These are phyloP conservation scores for Scaptodrosophila lebanonensis DNA, from an alignment of 1,140 invertebrate genomes.

Conservation along the genomic window DNA sequence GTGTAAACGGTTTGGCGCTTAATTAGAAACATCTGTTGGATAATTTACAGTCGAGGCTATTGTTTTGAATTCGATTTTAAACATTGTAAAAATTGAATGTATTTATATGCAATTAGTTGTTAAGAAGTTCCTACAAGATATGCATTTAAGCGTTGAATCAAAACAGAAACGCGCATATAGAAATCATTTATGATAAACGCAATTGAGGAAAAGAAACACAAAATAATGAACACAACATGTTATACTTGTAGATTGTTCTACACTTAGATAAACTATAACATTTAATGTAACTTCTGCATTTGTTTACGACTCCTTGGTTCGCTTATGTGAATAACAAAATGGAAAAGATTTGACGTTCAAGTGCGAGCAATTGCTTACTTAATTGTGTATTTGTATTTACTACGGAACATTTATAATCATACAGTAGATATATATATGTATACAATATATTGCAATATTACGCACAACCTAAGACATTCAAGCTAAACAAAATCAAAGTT, in stretches of 20 bases:
- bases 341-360: too few relatives aligned
- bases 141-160: constrained; percentile 36
- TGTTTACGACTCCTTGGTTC: constrained; percentile 27
- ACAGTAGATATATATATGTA: constrained; percentile 7
- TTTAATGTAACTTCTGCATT: constrained; percentile 49
- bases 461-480: constrained; percentile 28
- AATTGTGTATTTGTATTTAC: too few relatives aligned
- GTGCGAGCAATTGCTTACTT: too few relatives aligned
- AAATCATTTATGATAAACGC: constrained; percentile 15
- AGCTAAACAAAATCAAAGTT: constrained; percentile 19
- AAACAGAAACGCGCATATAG: constrained; percentile 15
- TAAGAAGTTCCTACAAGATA: constrained; percentile 58
- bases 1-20: too few relatives aligned
- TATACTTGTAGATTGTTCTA: constrained; percentile 10
- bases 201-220: too few relatives aligned
- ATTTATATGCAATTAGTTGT: constrained; percentile 43
- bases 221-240: too few relatives aligned
- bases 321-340: too few relatives aligned
- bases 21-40: too few relatives aligned
- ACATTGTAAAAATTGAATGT: constrained; percentile 28
- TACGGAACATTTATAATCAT: constrained; percentile 4
- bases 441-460: constrained; percentile 7
- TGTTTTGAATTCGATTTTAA: neutral
- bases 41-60: too few relatives aligned
- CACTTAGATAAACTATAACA: neutral